Conservation (phyloP, 2,113 vertebrate genomes). For the Suncus etruscus region DNA sequence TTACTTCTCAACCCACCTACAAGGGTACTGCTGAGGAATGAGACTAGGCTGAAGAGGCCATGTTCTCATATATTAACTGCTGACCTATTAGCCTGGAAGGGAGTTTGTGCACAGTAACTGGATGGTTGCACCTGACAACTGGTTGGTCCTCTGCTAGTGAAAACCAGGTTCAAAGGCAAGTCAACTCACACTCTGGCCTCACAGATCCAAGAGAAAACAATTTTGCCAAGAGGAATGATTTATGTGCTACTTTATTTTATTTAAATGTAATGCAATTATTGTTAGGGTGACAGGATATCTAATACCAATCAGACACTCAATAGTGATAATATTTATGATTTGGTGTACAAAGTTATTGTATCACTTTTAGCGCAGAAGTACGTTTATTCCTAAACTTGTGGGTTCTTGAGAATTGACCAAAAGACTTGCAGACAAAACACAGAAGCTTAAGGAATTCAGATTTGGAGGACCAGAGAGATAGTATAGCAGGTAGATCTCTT, state of each 20-base stretch:
- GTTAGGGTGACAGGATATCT: neutral
- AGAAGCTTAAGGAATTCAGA: too few species aligned
- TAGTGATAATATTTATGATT: neutral
- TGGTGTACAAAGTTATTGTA: too few species aligned
- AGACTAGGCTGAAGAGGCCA: too few species aligned
- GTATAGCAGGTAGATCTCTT: too few species aligned
- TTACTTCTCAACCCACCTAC: neutral
- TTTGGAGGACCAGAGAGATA: too few species aligned
- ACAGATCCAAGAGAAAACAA: neutral
- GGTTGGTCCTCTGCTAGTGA: neutral
- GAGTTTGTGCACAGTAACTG: neutral
- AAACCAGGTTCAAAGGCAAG: neutral
- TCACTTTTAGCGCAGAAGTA: too few species aligned
- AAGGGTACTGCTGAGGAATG: neutral
- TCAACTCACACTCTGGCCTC: neutral
- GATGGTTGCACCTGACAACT: neutral
- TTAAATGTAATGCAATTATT: fast-evolving
- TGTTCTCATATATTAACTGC: too few species aligned
- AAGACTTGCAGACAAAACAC: too few species aligned
- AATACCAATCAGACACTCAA: too few species aligned
- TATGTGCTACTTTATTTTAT: neutral
- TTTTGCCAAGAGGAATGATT: neutral
- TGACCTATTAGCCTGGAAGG: neutral
- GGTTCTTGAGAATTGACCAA: too few species aligned
- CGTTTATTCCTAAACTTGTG: too few species aligned